phyloP scores from a whole-genome alignment of 2,888 invertebrate genomes.

The Monochamus alternatus region DNA sequence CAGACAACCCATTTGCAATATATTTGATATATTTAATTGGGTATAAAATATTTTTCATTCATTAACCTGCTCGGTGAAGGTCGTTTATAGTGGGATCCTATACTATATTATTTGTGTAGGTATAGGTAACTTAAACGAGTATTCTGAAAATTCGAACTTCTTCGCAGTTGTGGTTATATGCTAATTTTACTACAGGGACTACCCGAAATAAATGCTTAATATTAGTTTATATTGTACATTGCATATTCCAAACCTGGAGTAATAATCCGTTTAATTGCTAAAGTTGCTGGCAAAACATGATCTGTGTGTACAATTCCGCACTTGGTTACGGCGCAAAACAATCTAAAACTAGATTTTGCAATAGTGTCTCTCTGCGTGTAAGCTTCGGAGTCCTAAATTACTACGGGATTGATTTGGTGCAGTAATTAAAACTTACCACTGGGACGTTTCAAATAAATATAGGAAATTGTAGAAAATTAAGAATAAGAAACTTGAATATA shows the following conservation, averaged over 20 bases:
- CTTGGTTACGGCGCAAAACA: slow-evolving; percentile 43
- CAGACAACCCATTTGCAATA: too few relatives aligned
- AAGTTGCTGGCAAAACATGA: slow-evolving; percentile 50
- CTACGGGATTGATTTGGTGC: slow-evolving; percentile 18
- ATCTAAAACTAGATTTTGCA: slow-evolving; percentile 30
- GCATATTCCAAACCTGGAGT: slow-evolving; percentile 38
- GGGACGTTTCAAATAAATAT: too few relatives aligned
- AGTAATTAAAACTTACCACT: slow-evolving; percentile 19
- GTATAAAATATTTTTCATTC: too few relatives aligned
- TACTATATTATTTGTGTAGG: too few relatives aligned
- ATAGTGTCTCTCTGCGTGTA: slow-evolving; percentile 24
- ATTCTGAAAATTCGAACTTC: too few relatives aligned
- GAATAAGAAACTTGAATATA: too few relatives aligned
- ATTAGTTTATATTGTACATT: slow-evolving; percentile 46
- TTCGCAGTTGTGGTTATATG: neutral
- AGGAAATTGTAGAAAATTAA: too few relatives aligned
- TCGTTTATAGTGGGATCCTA: too few relatives aligned
- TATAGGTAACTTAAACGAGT: too few relatives aligned
- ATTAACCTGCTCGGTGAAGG: too few relatives aligned
- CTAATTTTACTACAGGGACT: neutral
- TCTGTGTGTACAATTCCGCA: slow-evolving; percentile 45
- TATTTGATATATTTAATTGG: too few relatives aligned
- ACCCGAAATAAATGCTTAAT: slow-evolving; percentile 27
- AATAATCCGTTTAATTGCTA: slow-evolving; percentile 48
- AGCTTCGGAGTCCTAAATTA: slow-evolving; percentile 16